Conservation (phyloP, 2,113 vertebrate genomes). For the Gracilinanus agilis region DNA sequence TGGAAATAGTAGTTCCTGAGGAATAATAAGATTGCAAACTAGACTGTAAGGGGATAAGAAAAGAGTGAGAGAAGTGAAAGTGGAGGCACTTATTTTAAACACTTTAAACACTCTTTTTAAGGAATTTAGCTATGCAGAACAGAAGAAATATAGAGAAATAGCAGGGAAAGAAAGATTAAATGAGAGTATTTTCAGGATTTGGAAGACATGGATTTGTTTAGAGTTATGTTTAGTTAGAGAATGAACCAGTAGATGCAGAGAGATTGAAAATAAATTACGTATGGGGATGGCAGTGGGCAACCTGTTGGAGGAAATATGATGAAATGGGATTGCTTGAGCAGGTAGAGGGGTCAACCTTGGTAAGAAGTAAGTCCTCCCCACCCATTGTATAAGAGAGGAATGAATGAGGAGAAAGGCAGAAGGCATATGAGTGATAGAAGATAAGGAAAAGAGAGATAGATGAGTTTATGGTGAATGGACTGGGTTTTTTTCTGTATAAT, state of each 20-base stretch:
- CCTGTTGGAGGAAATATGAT: not conserved
- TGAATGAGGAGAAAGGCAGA: no score
- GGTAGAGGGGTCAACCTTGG: not conserved
- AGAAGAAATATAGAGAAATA: not conserved
- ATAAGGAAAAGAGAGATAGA: no score
- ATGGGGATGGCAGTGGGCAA: not conserved
- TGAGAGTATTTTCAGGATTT: not conserved
- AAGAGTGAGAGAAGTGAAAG: not conserved
- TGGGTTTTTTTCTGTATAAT: no score
- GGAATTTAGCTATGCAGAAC: not conserved
- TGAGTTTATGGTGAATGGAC: no score
- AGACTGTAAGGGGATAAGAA: not conserved
- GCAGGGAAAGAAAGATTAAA: not conserved
- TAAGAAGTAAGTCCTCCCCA: not conserved
- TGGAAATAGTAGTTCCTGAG: not conserved
- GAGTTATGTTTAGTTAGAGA: not conserved
- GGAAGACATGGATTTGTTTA: not conserved
- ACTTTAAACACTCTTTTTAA: not conserved
- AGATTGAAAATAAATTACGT: not conserved
- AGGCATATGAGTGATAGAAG: no score
- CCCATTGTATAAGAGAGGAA: no score
- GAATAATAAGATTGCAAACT: not conserved
- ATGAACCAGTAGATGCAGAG: not conserved
- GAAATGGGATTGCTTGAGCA: not conserved
- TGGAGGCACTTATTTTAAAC: not conserved